phyloP scores from a whole-genome alignment of 2,797 vertebrate species.

The Phrynocephalus vlangalii region DNA sequence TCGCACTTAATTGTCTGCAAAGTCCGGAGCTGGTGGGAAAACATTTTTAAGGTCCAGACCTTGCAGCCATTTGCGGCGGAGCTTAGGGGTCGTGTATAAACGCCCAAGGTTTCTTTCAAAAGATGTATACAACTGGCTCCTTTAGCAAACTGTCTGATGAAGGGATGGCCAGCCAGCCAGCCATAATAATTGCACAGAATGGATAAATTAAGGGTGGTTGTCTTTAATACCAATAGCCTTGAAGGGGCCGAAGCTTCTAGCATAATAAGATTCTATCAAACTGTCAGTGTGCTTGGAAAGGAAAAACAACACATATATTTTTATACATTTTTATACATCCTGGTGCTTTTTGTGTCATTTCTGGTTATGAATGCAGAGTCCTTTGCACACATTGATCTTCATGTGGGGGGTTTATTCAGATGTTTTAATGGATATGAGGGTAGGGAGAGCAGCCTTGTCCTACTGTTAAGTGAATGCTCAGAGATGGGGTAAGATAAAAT shows the following conservation, averaged over 20 bases:
- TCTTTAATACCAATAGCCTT: too few species aligned
- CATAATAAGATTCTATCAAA: not conserved
- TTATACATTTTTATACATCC: not conserved
- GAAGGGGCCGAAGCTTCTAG: too few species aligned
- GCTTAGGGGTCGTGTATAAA: too few species aligned
- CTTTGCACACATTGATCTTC: not conserved
- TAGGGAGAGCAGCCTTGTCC: not conserved
- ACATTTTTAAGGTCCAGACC: too few species aligned
- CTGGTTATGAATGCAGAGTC: not conserved
- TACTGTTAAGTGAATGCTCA: not conserved
- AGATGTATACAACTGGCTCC: too few species aligned
- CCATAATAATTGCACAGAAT: too few species aligned
- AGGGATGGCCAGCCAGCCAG: too few species aligned
- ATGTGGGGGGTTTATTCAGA: not conserved
- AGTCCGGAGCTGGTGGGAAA: too few species aligned
- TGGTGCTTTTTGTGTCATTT: not conserved
- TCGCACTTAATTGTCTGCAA: too few species aligned
- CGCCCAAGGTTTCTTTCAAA: too few species aligned
- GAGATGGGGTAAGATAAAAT: not conserved
- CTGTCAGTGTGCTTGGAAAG: not conserved
- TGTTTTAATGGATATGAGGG: not conserved
- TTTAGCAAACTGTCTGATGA: not conserved
- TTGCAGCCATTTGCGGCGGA: too few species aligned
- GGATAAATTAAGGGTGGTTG: too few species aligned
- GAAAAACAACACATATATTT: not conserved